phyloP scores from a whole-genome alignment of 1,140 invertebrate species.

The Atta texana region DNA sequence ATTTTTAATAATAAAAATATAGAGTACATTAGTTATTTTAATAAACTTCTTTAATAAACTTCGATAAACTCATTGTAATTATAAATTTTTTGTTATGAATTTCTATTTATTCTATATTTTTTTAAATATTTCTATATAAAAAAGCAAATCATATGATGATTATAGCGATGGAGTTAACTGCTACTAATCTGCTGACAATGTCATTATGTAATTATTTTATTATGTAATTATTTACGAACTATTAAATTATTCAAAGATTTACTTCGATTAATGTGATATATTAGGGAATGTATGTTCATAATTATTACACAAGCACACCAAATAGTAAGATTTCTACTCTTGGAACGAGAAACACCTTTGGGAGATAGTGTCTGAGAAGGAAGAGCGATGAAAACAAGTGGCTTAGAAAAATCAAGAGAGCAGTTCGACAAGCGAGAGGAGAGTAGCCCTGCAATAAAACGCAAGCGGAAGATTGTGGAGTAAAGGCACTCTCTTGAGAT shows the following conservation, averaged over 20 bases:
- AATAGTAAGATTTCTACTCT: constrained; percentile 2
- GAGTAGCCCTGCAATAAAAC: constrained; percentile 51
- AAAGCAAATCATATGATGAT: background rate
- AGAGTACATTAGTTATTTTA: constrained; percentile 39
- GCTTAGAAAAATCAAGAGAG: constrained; percentile 60
- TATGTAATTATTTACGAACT: background rate
- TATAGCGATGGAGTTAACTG: background rate
- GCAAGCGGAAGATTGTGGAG: constrained; percentile 50
- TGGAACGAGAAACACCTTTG: constrained; percentile 31
- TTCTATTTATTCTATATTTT: background rate
- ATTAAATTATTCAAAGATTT: constrained; percentile 11
- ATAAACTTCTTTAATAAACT: background rate
- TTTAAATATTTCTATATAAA: background rate
- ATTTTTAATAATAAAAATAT: constrained; percentile 63
- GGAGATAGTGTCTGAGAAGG: constrained; percentile 45
- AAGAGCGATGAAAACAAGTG: constrained; percentile 57
- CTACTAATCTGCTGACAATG: background rate
- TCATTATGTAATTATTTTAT: background rate
- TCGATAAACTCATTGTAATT: constrained; percentile 1
- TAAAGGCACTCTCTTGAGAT: constrained; percentile 60
- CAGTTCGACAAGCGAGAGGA: constrained; percentile 57
- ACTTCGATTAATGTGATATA: constrained; percentile 37
- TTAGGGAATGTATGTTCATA: constrained; percentile 29
- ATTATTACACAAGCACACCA: background rate
- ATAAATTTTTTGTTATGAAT: constrained; percentile 5